phyloP scores from a whole-genome alignment of 2,113 vertebrate species.

The Tricholaema leucomelas region DNA sequence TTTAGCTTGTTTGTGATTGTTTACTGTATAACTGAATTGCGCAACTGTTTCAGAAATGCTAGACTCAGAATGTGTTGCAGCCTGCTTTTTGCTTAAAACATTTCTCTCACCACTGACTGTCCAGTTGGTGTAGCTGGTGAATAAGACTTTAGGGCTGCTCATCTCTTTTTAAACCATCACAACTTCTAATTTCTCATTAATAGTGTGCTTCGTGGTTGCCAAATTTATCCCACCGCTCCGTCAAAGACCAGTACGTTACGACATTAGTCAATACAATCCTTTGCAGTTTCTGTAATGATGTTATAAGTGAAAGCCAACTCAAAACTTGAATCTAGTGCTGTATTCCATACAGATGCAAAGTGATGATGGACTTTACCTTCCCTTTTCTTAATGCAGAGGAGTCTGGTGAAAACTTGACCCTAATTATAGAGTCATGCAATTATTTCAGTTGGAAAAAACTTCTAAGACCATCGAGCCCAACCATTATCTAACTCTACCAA shows the following conservation, averaged over 20 bases:
- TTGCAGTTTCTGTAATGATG: neutral
- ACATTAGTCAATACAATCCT: neutral
- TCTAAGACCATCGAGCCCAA: too few relatives aligned
- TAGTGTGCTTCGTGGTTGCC: neutral
- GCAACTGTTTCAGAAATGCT: neutral
- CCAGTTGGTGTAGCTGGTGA: slow-evolving; percentile 2
- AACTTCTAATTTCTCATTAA: neutral
- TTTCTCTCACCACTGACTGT: neutral
- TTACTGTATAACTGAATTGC: neutral
- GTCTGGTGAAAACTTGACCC: neutral
- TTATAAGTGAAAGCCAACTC: neutral
- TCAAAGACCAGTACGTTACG: neutral
- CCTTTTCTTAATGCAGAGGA: neutral
- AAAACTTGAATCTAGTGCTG: neutral
- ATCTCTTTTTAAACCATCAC: neutral
- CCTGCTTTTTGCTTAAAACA: slow-evolving; percentile 22
- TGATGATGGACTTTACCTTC: neutral
- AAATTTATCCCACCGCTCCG: neutral
- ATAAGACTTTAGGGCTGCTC: neutral
- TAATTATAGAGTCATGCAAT: too few relatives aligned
- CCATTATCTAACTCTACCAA: too few relatives aligned
- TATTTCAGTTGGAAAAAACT: too few relatives aligned
- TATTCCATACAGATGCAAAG: neutral
- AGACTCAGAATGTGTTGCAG: slow-evolving; percentile 9
- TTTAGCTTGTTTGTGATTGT: slow-evolving; percentile 13